These are phyloP conservation scores for Pseudochirops corinnae DNA, from an alignment of 2,797 vertebrate species.

Conservation along the genomic window DNA sequence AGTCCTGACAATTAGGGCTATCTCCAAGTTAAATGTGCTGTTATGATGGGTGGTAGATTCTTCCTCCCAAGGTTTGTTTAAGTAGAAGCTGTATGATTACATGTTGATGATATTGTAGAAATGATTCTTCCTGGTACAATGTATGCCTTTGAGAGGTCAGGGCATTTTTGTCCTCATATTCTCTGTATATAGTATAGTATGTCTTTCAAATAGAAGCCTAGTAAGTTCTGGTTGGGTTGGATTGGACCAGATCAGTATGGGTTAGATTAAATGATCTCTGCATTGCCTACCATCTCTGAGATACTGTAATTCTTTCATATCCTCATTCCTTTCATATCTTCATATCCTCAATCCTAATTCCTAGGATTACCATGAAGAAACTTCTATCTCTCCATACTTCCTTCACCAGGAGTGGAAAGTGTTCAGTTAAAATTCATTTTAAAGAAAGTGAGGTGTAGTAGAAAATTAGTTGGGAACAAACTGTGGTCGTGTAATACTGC, in stretches of 20 bases:
- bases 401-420: background rate
- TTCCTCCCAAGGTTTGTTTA: background rate
- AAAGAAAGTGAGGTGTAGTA: no score
- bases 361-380: background rate
- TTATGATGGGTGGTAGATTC: background rate
- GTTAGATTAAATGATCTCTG: background rate
- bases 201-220: background rate
- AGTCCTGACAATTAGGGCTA: background rate
- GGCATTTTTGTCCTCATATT: background rate
- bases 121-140: background rate
- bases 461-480: no score
- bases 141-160: background rate
- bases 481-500: no score
- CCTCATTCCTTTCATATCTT: background rate
- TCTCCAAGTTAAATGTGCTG: background rate
- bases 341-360: background rate
- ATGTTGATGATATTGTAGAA: background rate
- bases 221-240: background rate
- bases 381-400: background rate
- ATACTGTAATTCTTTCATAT: background rate
- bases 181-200: background rate
- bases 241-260: background rate
- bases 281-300: background rate
- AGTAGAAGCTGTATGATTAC: background rate
- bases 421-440: background rate